Evolutionary conservation across 2,888 invertebrate species (phyloP), one percentile per base, ranked within the genome.

Genomic region (Lithophane semibrunnea): DNA sequence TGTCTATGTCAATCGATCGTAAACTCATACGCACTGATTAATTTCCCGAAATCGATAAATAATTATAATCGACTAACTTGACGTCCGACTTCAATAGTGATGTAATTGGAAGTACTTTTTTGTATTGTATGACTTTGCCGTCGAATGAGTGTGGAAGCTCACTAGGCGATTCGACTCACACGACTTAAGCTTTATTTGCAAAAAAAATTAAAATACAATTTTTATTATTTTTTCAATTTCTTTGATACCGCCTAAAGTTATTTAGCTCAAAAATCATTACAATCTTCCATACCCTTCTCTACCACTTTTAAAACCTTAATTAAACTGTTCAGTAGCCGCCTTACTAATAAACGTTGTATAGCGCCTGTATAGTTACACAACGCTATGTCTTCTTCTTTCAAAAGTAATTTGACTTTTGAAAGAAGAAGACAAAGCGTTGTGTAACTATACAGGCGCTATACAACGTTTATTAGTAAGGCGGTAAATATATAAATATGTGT

Each of bases 11-110:
- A 75, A 84, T 84, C 74, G 69, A 83, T 84, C 77, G 73, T 83
- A 64, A 72, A 81, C 72, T 82, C 77, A 74, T 84, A 82, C 80
- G 82, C 85, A 83, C 78, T 82, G 87, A 85, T 80, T 87, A 71
- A 75, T 86, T 88, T 88, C 73, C 80, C 80, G 70, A 84, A 73
- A 86, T 84, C 80, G 80, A 84, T 82, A 80, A 73, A 77, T 82
- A 81, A 75, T 85, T 73, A 81, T 85, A 82, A 88, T 88, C 83
- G 85, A 89, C 76, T 82, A 85, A 89, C 87, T 84, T 90, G 85
- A 91, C 92, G 92, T 91, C 92, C 92, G 89, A 90, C 85, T 88
- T 91, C 89, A 89, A 92, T 91, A 91, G 89, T 89, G 83, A 87
- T 90, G 86, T 90, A 90, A 83, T 87, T 90, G 90, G 85, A 79